Percentiles rank a stretch among this genome's conserved stretches.
phyloP scores from a whole-genome alignment of 2,113 vertebrate genomes.

The Sander vitreus region DNA sequence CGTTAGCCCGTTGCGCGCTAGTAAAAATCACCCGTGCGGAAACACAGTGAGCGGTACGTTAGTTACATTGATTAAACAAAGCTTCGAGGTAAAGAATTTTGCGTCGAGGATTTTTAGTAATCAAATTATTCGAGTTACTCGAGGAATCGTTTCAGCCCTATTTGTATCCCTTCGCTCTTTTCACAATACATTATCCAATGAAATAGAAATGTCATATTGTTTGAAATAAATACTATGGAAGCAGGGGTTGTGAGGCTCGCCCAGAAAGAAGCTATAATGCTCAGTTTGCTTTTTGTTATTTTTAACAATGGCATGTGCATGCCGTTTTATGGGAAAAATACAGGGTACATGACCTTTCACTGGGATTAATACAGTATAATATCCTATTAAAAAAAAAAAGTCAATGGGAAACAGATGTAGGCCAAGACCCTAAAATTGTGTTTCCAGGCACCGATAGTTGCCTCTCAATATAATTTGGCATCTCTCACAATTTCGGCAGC shows the following conservation, averaged over 20 bases:
- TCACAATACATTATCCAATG: slow-evolving; percentile 13
- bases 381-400: neutral
- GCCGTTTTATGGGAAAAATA: neutral
- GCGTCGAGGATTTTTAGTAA: too few species aligned
- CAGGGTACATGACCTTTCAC: neutral
- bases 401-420: slow-evolving; percentile 37
- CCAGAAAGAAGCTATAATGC: neutral
- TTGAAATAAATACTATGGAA: slow-evolving; percentile 8
- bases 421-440: slow-evolving; percentile 24
- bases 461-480: slow-evolving; percentile 50
- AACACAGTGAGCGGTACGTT: too few species aligned
- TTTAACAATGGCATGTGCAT: neutral
- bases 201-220: neutral
- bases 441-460: slow-evolving; percentile 45
- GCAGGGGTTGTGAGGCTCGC: neutral
- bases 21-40: too few species aligned
- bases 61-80: too few species aligned
- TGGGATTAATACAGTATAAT: neutral
- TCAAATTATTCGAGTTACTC: too few species aligned
- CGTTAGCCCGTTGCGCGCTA: too few species aligned
- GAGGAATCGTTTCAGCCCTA: too few species aligned
- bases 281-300: neutral
- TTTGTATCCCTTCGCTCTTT: neutral
- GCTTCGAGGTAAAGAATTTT: too few species aligned
- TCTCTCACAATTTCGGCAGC: slow-evolving; percentile 53